Base-by-base conservation (phyloP, 64 coral and sea anemone genomes). In the Anthopleura sola region DNA sequence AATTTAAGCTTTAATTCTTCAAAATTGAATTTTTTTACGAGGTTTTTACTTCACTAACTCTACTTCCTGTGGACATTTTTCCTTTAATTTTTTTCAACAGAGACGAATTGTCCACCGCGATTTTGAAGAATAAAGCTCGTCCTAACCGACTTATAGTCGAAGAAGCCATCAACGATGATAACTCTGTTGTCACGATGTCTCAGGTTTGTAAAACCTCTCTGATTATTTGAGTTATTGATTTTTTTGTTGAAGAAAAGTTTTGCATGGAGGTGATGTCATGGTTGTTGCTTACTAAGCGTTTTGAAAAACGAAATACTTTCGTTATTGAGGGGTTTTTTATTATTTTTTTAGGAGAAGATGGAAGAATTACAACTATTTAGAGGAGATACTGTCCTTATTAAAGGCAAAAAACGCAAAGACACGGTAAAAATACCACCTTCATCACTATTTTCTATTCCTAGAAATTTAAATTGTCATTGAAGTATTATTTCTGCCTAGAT, bases 361-460 rank as follows among this genome's bases (percentile, higher is more conserved):
- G 97, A 99, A 84, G 97, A 99, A 39, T 82, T 99, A 31, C 97
- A 99, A 62, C 82, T 99, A 9, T 99, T 99, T 85, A 89, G 97
- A 26, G 97, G 97, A 20, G 97, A 99, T 85, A 99, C 97, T 62
- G 97, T 99, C 24, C 93, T 99, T 15, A 94, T 99, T 38, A 99
- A 99, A 75, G 97, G 97, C 11, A 99, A 99, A 85, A 99, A 99
- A 75, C 93, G 97, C 31, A 91, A 92, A 90, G 97, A 99, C 66
- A 99, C 97, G 80, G 97, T 99, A 86, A 53, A 89, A 83, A 57
- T n/a, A n/a, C n/a, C n/a, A n/a, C n/a, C n/a, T n/a, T n/a, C n/a
- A n/a, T n/a, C n/a, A n/a, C n/a, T n/a, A n/a, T n/a, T n/a, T n/a
- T n/a, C n/a, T n/a, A n/a, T n/a, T n/a, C n/a, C n/a, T n/a, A n/a